A percentile compares a stretch with the other conserved stretches of the same genome.
Conservation (phyloP, 1,140 invertebrate species). For the Cydia amplana region DNA sequence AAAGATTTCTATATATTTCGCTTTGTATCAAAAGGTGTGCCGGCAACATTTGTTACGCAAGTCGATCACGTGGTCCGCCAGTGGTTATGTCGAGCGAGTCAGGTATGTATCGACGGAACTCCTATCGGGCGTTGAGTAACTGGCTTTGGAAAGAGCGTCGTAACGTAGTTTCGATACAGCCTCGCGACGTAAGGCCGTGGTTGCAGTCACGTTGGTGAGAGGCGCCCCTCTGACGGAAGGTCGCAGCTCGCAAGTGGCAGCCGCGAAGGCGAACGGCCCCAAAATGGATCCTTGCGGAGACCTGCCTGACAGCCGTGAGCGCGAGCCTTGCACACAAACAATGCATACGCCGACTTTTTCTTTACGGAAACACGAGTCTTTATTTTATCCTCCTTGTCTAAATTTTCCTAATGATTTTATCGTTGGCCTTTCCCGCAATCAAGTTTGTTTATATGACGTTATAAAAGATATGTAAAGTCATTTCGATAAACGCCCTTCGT, state of each 20-base stretch:
- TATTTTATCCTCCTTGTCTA: background rate
- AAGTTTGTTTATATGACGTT: conserved; percentile 6
- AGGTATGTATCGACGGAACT: conserved; percentile 66
- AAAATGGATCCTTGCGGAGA: conserved; percentile 71
- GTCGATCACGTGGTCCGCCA: conserved; percentile 66
- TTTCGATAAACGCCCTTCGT: conserved; percentile 11
- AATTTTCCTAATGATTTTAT: background rate
- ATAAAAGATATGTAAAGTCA: background rate
- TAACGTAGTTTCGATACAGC: conserved; percentile 77
- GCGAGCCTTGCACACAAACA: conserved; percentile 5
- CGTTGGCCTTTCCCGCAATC: conserved; percentile 10
- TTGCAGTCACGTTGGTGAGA: conserved; percentile 77
- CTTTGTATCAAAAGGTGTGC: conserved; percentile 58
- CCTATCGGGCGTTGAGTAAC: conserved; percentile 74
- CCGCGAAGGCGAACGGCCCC: conserved; percentile 70
- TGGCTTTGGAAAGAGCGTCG: conserved; percentile 70
- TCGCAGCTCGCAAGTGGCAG: conserved; percentile 67
- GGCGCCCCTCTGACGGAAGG: conserved; percentile 72
- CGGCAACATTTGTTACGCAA: conserved; percentile 64
- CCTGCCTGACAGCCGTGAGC: conserved; percentile 46
- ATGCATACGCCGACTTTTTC: background rate
- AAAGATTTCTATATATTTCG: conserved; percentile 61
- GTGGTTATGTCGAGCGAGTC: conserved; percentile 55
- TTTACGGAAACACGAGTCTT: background rate
- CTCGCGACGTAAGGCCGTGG: conserved; percentile 75